Conservation (phyloP, 2,888 invertebrate genomes). For the Lamproptera curius region DNA sequence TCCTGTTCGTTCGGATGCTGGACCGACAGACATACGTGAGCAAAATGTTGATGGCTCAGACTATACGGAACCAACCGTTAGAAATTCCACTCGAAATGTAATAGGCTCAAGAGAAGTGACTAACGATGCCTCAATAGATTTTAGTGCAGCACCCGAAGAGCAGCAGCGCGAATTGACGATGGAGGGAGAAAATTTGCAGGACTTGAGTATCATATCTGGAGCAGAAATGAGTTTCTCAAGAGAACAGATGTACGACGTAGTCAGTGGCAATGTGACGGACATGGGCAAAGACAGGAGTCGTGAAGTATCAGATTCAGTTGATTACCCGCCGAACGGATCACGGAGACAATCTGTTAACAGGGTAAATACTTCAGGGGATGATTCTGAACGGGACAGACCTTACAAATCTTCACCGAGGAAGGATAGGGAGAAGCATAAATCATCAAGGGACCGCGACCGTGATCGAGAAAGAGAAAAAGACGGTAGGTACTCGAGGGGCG, state of each 20-base stretch:
- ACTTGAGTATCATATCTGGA: conserved; percentile 56
- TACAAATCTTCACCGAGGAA: conserved; percentile 57
- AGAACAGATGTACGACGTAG: conserved; percentile 73
- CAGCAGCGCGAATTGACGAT: conserved; percentile 75
- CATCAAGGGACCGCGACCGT: conserved; percentile 45
- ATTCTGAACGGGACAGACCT: conserved; percentile 61
- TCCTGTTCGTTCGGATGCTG: conserved; percentile 43
- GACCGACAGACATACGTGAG: conserved; percentile 54
- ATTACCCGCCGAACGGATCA: conserved; percentile 46
- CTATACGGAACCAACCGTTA: conserved; percentile 50
- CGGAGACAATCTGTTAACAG: conserved; percentile 52
- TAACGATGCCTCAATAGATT: conserved; percentile 44
- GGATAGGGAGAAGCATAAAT: conserved; percentile 53
- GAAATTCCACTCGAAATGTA: conserved; percentile 46
- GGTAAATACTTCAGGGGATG: conserved; percentile 60
- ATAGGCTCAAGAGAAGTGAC: conserved; percentile 44
- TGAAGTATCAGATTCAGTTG: conserved; percentile 51
- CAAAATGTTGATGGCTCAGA: conserved; percentile 69
- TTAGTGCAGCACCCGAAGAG: conserved; percentile 43
- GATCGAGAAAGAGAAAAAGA: conserved; percentile 44
- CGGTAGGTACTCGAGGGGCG: conserved; percentile 52
- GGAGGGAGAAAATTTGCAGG: conserved; percentile 79
- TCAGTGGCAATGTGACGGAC: conserved; percentile 50
- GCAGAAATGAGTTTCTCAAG: conserved; percentile 56
- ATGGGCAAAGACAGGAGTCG: conserved; percentile 40